phyloP scores from a whole-genome alignment of 2,888 invertebrate genomes.

The Gerris lacustris region DNA sequence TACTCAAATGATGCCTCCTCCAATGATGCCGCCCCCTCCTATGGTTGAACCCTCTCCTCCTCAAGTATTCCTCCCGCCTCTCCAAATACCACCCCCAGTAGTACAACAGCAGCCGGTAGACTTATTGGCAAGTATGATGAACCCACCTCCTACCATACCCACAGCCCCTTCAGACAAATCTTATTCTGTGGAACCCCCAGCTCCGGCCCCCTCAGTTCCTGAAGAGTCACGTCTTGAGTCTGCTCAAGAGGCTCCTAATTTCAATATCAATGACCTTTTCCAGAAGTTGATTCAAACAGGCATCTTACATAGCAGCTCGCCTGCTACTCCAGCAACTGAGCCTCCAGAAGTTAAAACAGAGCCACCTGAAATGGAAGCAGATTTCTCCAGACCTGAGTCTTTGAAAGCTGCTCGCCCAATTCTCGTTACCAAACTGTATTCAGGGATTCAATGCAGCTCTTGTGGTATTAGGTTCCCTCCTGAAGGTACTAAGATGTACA shows the following conservation, averaged over 20 bases:
- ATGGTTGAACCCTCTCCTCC: constrained; percentile 29
- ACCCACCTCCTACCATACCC: neutral
- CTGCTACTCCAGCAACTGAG: constrained; percentile 32
- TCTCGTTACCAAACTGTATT: constrained; percentile 42
- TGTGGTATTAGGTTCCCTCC: constrained; percentile 90
- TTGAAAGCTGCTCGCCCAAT: constrained; percentile 54
- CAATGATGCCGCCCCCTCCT: constrained; percentile 15
- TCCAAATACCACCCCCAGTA: constrained; percentile 22
- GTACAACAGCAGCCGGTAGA: neutral
- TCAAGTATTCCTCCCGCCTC: constrained; percentile 30
- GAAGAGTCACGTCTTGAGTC: neutral
- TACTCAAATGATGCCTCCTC: constrained; percentile 21
- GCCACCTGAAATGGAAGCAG: constrained; percentile 47
- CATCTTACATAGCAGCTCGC: constrained; percentile 41
- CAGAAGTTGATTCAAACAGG: constrained; percentile 75
- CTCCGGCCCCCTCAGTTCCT: neutral
- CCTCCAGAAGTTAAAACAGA: constrained; percentile 16
- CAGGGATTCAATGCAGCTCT: constrained; percentile 90
- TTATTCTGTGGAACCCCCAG: neutral
- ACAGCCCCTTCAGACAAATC: neutral
- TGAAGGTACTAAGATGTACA: constrained; percentile 78
- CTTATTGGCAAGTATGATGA: neutral
- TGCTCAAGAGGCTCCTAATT: constrained; percentile 29
- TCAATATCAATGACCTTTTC: constrained; percentile 72
- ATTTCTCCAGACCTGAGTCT: constrained; percentile 56